Conservation (phyloP, 2,797 vertebrate species). For the Myotis findleyi region DNA sequence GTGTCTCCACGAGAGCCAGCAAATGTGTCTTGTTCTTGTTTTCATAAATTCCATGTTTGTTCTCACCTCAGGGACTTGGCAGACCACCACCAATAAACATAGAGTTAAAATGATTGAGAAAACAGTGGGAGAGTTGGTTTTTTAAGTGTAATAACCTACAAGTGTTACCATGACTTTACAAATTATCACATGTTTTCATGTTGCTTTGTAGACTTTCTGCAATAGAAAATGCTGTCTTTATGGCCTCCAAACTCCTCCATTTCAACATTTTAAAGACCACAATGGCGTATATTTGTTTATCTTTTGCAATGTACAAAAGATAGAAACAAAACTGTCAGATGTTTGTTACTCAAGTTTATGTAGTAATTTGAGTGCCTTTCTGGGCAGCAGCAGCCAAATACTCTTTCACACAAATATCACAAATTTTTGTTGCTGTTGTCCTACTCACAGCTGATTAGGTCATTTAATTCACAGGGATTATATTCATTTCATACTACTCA, state of each 20-base stretch:
- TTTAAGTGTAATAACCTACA: background rate
- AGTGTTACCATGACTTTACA: background rate
- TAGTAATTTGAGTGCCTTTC: conserved; percentile 50
- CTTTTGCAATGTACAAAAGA: background rate
- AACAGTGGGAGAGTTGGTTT: background rate
- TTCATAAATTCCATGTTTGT: background rate
- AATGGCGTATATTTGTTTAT: background rate
- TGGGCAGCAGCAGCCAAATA: conserved; percentile 32
- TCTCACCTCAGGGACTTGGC: background rate
- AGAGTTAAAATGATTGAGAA: background rate
- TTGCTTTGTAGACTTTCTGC: background rate
- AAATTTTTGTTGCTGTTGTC: background rate
- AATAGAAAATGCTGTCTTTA: background rate
- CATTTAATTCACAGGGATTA: conserved; percentile 32
- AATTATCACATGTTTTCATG: too few species aligned
- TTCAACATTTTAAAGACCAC: conserved; percentile 1
- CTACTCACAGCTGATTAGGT: background rate
- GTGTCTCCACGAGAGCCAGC: background rate
- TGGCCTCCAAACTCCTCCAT: background rate
- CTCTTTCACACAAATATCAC: conserved; percentile 21
- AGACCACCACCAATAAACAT: background rate
- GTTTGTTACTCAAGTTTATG: background rate
- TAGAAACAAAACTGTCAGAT: background rate
- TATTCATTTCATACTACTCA: background rate
- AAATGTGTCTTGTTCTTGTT: background rate